These are phyloP conservation scores for Cynodonichthys magdalenae DNA, from an alignment of 2,797 vertebrate genomes.

Conservation along the genomic window DNA sequence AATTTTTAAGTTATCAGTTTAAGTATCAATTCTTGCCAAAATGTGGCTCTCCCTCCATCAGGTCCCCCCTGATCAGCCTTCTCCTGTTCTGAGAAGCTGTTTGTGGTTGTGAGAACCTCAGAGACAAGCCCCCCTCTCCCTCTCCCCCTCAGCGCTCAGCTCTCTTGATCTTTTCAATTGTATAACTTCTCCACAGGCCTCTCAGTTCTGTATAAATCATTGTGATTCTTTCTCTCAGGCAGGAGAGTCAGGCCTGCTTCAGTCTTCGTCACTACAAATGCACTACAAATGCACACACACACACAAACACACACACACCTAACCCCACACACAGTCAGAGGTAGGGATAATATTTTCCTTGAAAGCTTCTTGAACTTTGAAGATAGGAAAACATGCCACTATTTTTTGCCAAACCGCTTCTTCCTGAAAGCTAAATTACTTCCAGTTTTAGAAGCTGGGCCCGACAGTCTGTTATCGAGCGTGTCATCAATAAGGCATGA, in stretches of 20 bases:
- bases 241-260: slow-evolving; percentile 28
- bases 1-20: too few species aligned
- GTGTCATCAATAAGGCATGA: slow-evolving; percentile 36
- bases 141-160: slow-evolving; percentile 11
- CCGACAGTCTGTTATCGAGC: slow-evolving; percentile 33
- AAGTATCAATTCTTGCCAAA: background rate
- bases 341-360: slow-evolving; percentile 78
- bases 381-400: slow-evolving; percentile 61
- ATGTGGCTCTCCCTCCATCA: slow-evolving; percentile 12
- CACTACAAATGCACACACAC: background rate
- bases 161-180: slow-evolving; percentile 48
- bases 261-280: slow-evolving; percentile 29
- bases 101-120: slow-evolving; percentile 23
- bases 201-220: slow-evolving; percentile 36
- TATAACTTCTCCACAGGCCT: slow-evolving; percentile 47
- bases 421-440: slow-evolving; percentile 34
- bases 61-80: slow-evolving; percentile 9
- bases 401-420: slow-evolving; percentile 38
- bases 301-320: slow-evolving; percentile 10
- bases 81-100: slow-evolving; percentile 27
- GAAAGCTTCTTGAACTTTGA: slow-evolving; percentile 74
- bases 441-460: slow-evolving; percentile 18
- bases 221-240: slow-evolving; percentile 37
- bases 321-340: slow-evolving; percentile 54
- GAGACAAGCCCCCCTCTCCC: slow-evolving; percentile 34